Base-by-base conservation (phyloP, 92 coral and sea anemone species). In the Meandrina meandrites region DNA sequence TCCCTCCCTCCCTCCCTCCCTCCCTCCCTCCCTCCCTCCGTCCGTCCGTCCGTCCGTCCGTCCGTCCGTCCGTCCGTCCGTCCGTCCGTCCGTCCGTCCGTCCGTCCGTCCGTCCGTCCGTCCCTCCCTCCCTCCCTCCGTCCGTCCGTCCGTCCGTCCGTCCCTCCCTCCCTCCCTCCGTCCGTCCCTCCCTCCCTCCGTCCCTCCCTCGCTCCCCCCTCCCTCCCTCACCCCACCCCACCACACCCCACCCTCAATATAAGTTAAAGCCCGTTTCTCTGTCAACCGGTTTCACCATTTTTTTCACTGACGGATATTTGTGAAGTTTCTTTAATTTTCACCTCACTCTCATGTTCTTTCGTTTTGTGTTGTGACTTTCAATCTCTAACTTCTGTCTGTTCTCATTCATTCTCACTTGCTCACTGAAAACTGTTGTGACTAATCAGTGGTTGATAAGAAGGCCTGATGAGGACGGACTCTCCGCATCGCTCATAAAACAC, bases 401-500 rank as follows among this genome's bases (percentile, higher is more conserved):
- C 89, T 80, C 81, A 36, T 79, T 74, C 79, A 86, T 76, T 81
- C 76, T 77, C 51, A 28, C 86, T 58, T 51, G n/a, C 27, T 80
- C 73, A 37, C 76, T 82, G 77, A 53, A 28, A 54, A 85, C 75
- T 42, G 22, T 69, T 54, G 53, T 48, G 53, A 48, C 53, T 48
- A 7, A 48, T 9, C 86, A 84, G 90, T 90, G 95, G 95, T 80
- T 87, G 27, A 81, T 87, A 81, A 86, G 95, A 45, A 89, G 89
- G 69, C 95, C 95, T 42, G 83, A 72, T 79, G 96, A 94, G 21
- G 92, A 87, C 42, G 94, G 91, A 87, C 80, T 94, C 50, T 91
- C 98, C 10, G 87, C 95, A 76, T 89, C 89, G 75, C 90, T 94
- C 82, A 89, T 93, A 67, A 93, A 92, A 79, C 93, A 88, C 70